These are phyloP conservation scores for Temnothorax nylanderi DNA, from an alignment of 1,140 invertebrate genomes.

Conservation along the genomic window DNA sequence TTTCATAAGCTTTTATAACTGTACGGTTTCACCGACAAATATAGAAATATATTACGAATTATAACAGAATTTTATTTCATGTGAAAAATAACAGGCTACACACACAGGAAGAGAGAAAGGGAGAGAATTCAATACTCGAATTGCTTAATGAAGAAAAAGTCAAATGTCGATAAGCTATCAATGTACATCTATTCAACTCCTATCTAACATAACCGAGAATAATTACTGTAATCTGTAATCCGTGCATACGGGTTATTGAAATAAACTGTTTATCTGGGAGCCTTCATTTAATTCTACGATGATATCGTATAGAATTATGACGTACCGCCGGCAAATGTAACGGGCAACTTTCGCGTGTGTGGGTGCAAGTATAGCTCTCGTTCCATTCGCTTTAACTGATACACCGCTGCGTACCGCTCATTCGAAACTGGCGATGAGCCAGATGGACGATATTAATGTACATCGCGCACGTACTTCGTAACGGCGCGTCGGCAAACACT, in stretches of 20 bases:
- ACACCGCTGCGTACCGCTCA: slow-evolving; percentile 28
- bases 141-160: neutral
- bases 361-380: neutral
- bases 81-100: neutral
- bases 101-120: neutral
- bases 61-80: neutral
- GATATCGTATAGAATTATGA: neutral
- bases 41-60: neutral
- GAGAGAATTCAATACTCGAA: neutral
- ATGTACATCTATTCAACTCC: neutral
- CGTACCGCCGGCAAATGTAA: neutral
- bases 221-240: neutral
- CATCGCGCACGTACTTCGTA: slow-evolving; percentile 52
- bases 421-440: slow-evolving; percentile 54
- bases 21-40: neutral
- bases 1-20: neutral
- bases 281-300: slow-evolving; percentile 25
- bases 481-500: slow-evolving; percentile 49
- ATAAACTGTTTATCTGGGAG: slow-evolving; percentile 30
- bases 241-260: slow-evolving; percentile 24
- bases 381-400: slow-evolving; percentile 59
- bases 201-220: neutral
- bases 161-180: neutral
- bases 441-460: slow-evolving; percentile 60
- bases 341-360: slow-evolving; percentile 11